Evolutionary conservation across 2,797 vertebrate species (phyloP).

Genomic region (Champsocephalus gunnari): DNA sequence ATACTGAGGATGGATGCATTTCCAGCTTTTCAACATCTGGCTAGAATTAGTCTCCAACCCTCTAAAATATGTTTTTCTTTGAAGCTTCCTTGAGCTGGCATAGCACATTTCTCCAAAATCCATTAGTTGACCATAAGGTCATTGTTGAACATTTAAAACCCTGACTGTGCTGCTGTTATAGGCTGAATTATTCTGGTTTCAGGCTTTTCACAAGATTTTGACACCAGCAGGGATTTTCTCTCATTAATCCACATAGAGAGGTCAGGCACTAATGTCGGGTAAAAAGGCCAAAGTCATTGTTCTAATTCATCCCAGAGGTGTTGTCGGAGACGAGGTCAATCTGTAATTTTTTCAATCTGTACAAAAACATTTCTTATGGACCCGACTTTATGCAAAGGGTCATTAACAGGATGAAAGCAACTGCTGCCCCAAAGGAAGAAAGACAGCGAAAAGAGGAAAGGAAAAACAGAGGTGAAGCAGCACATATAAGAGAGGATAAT

Average conservation of each 20-base stretch:
- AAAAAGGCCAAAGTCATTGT: neutral
- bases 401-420: neutral
- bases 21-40: constrained; percentile 7
- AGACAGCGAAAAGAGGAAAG: neutral
- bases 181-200: neutral
- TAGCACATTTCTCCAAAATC: neutral
- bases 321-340: constrained; percentile 11
- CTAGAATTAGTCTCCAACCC: neutral
- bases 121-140: neutral
- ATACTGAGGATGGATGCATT: neutral
- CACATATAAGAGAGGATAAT: neutral
- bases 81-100: neutral
- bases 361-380: neutral
- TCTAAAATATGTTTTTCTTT: neutral
- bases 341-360: neutral
- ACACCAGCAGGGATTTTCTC: constrained; percentile 4
- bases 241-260: neutral
- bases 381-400: neutral
- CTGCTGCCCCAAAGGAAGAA: neutral
- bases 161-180: neutral
- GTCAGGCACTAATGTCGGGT: neutral
- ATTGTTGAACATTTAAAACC: constrained; percentile 4
- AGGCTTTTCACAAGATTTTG: constrained; percentile 5
- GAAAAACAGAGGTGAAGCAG: neutral
- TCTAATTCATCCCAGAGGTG: neutral